Percentiles rank a stretch among this genome's conserved stretches.
Conservation (phyloP, 2,113 vertebrate species). For the Entosphenus tridentatus region DNA sequence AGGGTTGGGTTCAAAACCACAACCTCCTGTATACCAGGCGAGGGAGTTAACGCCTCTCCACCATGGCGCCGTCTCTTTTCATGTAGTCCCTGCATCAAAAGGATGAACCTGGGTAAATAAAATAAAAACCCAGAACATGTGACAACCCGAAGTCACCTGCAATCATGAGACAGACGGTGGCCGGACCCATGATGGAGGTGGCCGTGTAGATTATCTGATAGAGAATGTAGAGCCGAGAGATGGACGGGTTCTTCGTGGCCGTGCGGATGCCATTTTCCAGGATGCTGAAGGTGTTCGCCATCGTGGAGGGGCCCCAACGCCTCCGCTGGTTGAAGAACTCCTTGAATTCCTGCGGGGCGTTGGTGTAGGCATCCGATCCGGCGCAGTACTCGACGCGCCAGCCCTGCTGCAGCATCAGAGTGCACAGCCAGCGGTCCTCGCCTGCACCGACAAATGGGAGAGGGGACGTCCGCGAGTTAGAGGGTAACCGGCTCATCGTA, state of each 20-base stretch:
- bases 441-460: slow-evolving; percentile 15
- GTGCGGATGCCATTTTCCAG: slow-evolving; percentile 29
- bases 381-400: slow-evolving; percentile 47
- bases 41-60: not conserved
- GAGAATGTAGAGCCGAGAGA: slow-evolving; percentile 31
- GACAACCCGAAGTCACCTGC: slow-evolving; percentile 20
- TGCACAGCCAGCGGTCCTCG: slow-evolving; percentile 48
- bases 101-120: not conserved
- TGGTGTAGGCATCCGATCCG: slow-evolving; percentile 41
- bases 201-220: slow-evolving; percentile 39
- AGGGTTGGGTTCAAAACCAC: not conserved
- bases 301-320: slow-evolving; percentile 38
- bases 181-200: slow-evolving; percentile 39
- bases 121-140: not conserved
- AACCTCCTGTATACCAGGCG: not conserved
- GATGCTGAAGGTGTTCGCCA: slow-evolving; percentile 39
- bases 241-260: slow-evolving; percentile 30
- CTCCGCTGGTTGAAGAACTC: slow-evolving; percentile 47
- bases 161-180: slow-evolving; percentile 39
- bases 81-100: not conserved
- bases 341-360: slow-evolving; percentile 39
- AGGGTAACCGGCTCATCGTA: no score
- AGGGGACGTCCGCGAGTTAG: no score
- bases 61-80: not conserved
- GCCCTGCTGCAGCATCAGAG: slow-evolving; percentile 35